Evolutionary conservation across 2,113 vertebrate species (phyloP), one percentile per base, ranked within the genome.

Genomic region (Pangasianodon gigas): DNA sequence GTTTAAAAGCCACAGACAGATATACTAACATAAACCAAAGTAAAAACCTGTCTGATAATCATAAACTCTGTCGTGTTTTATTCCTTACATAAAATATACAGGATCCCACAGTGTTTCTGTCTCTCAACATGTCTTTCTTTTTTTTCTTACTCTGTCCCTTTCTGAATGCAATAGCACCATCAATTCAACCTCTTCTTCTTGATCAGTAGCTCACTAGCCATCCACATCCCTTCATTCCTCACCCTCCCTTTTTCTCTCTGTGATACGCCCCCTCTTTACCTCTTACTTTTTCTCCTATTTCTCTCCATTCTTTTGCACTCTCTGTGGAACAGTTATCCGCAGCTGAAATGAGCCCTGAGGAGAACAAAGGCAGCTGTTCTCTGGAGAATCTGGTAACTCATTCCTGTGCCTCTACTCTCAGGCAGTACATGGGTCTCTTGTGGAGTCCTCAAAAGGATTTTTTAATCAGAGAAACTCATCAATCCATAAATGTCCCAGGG

Each of bases 381-480:
- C 88, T 2, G 8, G 92, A 92, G 92, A 87, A 88, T n/a, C 32
- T 2, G 60, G 48, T 54, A 91, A 91, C 89, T 89, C 90, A 92
- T 93, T 93, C 93, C 93, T 92, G 91, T 87, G 91, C 90, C 44
- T 93, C 91, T 92, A 93, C 93, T 60, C 90, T 81, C 88, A 89
- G 92, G 93, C 93, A 92, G 90, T 92, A 92, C 90, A 81, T 6
- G 6, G 1, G 58, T 51, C 92, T 92, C 93, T 92, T 46, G 37
- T 41, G 24, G 89, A 88, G 94, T 89, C 16, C 24, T 86, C 84
- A n/a, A 85, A 89, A 91, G 62, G 90, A 88, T 91, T 83, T 86
- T 91, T 94, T 89, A 92, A 93, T 92, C 92, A 93, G 86, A 56
- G 77, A 80, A 90, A 87, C 54, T 84, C 86, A 92, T 90, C 91